A percentile compares a stretch with the other conserved stretches of the same genome.
phyloP scores from a whole-genome alignment of 1,140 invertebrate genomes.

The Platyscapa corneri region DNA sequence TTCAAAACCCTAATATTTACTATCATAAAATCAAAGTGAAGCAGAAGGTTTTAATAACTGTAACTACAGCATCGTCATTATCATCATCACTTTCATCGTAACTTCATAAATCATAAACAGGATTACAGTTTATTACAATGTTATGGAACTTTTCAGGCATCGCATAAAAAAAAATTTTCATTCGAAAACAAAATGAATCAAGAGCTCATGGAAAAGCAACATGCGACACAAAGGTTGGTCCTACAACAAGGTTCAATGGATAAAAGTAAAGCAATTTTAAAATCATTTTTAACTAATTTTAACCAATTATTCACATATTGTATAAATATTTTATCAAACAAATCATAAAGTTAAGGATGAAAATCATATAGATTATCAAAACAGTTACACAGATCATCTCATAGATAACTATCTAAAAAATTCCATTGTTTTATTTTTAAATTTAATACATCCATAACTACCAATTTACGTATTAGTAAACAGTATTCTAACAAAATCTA shows the following conservation, averaged over 20 bases:
- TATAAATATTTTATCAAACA: constrained; percentile 27
- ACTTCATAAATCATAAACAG: neutral
- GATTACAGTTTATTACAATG: constrained; percentile 23
- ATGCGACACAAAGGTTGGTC: neutral
- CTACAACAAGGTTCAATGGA: neutral
- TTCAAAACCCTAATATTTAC: neutral
- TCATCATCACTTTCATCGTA: neutral
- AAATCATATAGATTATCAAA: constrained; percentile 8
- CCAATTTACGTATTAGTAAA: neutral
- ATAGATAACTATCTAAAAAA: constrained; percentile 1
- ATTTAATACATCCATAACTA: neutral
- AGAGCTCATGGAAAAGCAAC: neutral
- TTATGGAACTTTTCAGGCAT: constrained; percentile 38
- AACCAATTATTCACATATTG: neutral
- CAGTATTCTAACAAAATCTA: constrained; percentile 29
- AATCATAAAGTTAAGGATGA: constrained; percentile 31
- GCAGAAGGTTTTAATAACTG: too few species aligned
- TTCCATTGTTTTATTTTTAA: neutral
- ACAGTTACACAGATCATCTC: constrained; percentile 5
- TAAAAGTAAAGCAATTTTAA: neutral
- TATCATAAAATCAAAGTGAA: constrained; percentile 26
- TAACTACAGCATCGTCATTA: neutral
- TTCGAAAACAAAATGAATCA: constrained; percentile 22
- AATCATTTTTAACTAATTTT: neutral
- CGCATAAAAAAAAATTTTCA: constrained; percentile 11